A percentile compares a stretch with the other conserved stretches of the same genome.
phyloP scores from a whole-genome alignment of 2,888 invertebrate genomes.

The Agrotis exclamationis region DNA sequence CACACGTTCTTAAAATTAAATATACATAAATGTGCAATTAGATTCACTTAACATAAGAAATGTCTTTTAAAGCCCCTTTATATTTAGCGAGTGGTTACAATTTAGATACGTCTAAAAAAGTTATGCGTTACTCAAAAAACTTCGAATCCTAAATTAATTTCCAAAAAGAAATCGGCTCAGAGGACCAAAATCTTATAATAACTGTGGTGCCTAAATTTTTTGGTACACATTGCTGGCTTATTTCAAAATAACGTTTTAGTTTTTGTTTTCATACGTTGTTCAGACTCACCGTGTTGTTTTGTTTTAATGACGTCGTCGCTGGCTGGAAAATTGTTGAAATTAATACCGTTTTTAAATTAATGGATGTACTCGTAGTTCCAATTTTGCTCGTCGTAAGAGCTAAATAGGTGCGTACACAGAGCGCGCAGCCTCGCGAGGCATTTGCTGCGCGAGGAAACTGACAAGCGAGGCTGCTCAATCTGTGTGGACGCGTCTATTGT shows the following conservation, averaged over 20 bases:
- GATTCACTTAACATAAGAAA: conserved; percentile 32
- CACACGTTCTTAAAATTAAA: conserved; percentile 12
- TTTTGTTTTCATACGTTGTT: too few species aligned
- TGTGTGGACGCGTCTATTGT: too few species aligned
- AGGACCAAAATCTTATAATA: background rate
- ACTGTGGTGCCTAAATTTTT: background rate
- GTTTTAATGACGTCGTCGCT: too few species aligned
- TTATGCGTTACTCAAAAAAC: background rate
- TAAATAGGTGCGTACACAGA: too few species aligned
- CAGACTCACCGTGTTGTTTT: too few species aligned
- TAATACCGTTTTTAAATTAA: too few species aligned
- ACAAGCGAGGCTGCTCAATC: too few species aligned
- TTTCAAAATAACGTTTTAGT: background rate
- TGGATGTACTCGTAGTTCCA: too few species aligned
- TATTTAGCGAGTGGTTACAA: background rate
- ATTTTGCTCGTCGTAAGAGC: too few species aligned
- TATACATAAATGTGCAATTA: conserved; percentile 24
- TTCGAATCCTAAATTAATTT: background rate
- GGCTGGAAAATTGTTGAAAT: too few species aligned
- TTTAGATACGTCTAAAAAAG: background rate
- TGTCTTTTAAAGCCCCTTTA: conserved; percentile 27
- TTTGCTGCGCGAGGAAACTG: too few species aligned
- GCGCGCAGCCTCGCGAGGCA: too few species aligned
- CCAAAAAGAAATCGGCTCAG: background rate
- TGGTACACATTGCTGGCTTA: background rate